phyloP scores from a whole-genome alignment of 2,797 vertebrate genomes.

The Lophius americanus region DNA sequence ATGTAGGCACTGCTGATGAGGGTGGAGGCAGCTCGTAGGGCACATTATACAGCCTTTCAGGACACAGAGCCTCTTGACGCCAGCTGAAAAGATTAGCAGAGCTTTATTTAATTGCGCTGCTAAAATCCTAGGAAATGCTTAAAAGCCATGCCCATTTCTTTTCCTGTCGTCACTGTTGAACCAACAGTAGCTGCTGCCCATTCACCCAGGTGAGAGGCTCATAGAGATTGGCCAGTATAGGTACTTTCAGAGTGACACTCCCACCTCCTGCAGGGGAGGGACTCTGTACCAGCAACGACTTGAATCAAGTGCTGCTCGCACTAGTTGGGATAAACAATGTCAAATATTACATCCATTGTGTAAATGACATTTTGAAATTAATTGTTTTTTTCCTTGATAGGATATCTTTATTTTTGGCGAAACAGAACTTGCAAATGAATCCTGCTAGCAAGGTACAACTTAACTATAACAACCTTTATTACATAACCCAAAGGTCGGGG shows the following conservation, averaged over 20 bases:
- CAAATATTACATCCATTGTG: slow-evolving; percentile 10
- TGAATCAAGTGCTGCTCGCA: not conserved
- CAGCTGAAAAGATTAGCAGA: slow-evolving; percentile 77
- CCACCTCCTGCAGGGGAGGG: slow-evolving; percentile 3
- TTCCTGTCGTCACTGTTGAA: slow-evolving; percentile 64
- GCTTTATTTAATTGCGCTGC: slow-evolving; percentile 79
- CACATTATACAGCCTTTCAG: slow-evolving; percentile 69
- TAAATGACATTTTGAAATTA: slow-evolving; percentile 31
- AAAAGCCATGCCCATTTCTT: slow-evolving; percentile 49
- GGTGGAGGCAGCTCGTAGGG: slow-evolving; percentile 44
- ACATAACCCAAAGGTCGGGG: too few species aligned
- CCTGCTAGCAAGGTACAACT: slow-evolving; percentile 14
- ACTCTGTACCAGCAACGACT: slow-evolving; percentile 24
- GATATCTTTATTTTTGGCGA: slow-evolving; percentile 11
- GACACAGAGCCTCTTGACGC: slow-evolving; percentile 64
- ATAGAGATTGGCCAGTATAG: slow-evolving; percentile 49
- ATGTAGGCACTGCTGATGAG: slow-evolving; percentile 29
- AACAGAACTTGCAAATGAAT: slow-evolving; percentile 40
- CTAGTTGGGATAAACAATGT: slow-evolving; percentile 12
- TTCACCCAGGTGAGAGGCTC: slow-evolving; percentile 55
- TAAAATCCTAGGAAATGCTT: slow-evolving; percentile 65
- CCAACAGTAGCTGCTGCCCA: slow-evolving; percentile 43
- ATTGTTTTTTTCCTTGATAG: slow-evolving; percentile 8
- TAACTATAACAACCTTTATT: not conserved
- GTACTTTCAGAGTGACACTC: slow-evolving; percentile 21